Conservation (phyloP, 37 sponge, comb jelly and placozoan species). For the Aplysina aerophoba region DNA sequence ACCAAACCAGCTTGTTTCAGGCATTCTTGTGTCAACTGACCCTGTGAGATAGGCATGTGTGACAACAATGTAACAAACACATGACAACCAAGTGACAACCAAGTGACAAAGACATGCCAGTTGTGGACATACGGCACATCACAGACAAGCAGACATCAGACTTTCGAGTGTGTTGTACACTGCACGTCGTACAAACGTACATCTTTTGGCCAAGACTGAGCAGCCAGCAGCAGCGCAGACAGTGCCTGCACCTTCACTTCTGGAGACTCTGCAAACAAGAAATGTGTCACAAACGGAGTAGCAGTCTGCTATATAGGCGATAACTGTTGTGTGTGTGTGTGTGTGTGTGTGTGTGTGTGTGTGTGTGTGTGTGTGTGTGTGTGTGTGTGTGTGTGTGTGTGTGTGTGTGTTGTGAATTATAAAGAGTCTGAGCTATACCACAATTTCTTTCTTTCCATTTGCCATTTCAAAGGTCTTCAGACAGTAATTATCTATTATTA, state of each 20-base stretch:
- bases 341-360: too few species aligned
- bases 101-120: not conserved
- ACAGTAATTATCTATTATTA: too few species aligned
- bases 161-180: too few species aligned
- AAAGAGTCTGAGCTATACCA: too few species aligned
- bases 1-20: not conserved
- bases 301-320: too few species aligned
- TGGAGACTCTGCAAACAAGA: not conserved
- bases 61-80: not conserved
- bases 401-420: too few species aligned
- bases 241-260: not conserved
- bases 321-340: too few species aligned
- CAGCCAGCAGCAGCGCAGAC: not conserved
- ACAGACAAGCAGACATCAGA: not conserved
- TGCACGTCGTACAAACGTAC: too few species aligned
- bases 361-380: too few species aligned
- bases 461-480: too few species aligned
- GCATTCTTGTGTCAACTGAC: not conserved
- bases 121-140: not conserved
- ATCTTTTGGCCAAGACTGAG: not conserved
- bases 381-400: too few species aligned
- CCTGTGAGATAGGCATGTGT: slow-evolving; percentile 2
- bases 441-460: too few species aligned
- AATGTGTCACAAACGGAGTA: not conserved
- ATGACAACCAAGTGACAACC: not conserved